Evolutionary conservation across 1,140 invertebrate genomes (phyloP).

Genomic region (Oscheius sp.): DNA sequence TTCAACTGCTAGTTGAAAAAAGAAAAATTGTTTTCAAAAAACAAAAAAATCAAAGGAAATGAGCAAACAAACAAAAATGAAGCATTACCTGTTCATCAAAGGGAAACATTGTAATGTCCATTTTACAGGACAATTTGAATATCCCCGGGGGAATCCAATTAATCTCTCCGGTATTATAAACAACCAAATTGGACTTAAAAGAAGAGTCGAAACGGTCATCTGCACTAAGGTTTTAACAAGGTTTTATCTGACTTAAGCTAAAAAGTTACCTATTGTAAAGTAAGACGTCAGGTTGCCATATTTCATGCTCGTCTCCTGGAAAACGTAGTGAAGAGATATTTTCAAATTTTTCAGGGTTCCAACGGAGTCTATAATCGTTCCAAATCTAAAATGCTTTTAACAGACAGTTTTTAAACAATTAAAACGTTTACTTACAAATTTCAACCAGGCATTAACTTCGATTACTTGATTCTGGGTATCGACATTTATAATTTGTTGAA

Average conservation of each 20-base stretch:
- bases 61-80: constrained; percentile 70
- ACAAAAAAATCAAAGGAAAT: neutral
- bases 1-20: too few relatives aligned
- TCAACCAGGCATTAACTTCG: constrained; percentile 43
- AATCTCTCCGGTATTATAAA: constrained; percentile 40
- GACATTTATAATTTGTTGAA: constrained; percentile 99
- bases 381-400: constrained; percentile 75
- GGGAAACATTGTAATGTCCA: constrained; percentile 74
- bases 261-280: constrained; percentile 90
- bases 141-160: constrained; percentile 48
- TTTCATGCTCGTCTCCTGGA: constrained; percentile 85
- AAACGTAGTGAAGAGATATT: constrained; percentile 88
- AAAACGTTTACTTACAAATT: constrained; percentile 34
- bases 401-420: neutral
- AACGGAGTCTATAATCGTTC: constrained; percentile 93
- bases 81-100: constrained; percentile 97
- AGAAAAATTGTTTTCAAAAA: too few relatives aligned
- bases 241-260: neutral
- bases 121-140: constrained; percentile 41
- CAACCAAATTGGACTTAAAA: constrained; percentile 41
- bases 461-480: constrained; percentile 66
- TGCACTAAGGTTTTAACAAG: constrained; percentile 71
- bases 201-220: constrained; percentile 68
- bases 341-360: constrained; percentile 90
- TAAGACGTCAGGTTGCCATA: constrained; percentile 97